phyloP scores from a whole-genome alignment of 2,888 invertebrate species.

The Pristionchus fissidentatus region DNA sequence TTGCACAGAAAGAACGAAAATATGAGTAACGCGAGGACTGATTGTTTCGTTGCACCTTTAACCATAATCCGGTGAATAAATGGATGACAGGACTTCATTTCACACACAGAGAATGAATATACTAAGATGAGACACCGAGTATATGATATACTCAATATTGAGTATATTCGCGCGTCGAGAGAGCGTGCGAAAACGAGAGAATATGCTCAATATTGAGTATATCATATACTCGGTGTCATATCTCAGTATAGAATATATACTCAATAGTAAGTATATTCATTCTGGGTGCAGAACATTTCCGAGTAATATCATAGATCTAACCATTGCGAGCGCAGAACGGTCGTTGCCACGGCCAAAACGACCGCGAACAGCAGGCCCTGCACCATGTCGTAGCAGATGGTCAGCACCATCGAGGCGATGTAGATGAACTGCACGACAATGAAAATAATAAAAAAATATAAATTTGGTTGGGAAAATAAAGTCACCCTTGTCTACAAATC shows the following conservation, averaged over 20 bases:
- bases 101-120: too few relatives aligned
- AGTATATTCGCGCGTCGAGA: too few relatives aligned
- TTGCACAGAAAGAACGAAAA: background rate
- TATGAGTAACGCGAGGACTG: conserved; percentile 67
- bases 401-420: conserved; percentile 68
- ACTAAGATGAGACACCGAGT: too few relatives aligned
- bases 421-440: conserved; percentile 66
- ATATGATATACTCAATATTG: too few relatives aligned
- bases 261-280: too few relatives aligned
- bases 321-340: conserved; percentile 70
- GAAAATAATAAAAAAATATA: background rate
- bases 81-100: too few relatives aligned
- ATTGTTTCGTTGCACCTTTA: background rate
- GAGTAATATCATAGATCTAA: conserved; percentile 27
- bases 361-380: conserved; percentile 70
- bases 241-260: too few relatives aligned
- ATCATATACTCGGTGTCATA: too few relatives aligned
- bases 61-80: background rate
- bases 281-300: background rate
- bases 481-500: background rate
- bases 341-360: conserved; percentile 70
- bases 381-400: conserved; percentile 73
- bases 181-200: too few relatives aligned
- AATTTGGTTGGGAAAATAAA: background rate
- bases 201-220: too few relatives aligned